Percentiles rank a stretch among this genome's conserved stretches.
Evolutionary conservation across 2,113 vertebrate genomes (phyloP).

Genomic region (Archilochus colubris): DNA sequence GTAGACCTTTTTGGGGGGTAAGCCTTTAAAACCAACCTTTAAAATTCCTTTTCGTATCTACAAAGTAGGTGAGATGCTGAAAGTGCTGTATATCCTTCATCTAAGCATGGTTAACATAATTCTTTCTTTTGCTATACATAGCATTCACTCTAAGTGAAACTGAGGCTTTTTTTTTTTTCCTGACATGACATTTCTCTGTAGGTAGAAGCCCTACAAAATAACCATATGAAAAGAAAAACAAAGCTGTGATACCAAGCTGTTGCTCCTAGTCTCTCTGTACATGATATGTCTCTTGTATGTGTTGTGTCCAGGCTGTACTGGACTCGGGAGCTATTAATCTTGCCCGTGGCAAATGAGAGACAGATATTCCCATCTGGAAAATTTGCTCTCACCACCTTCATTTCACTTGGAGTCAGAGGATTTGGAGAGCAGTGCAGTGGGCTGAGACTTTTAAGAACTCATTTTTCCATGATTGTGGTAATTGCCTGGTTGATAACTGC

Average conservation of each 20-base stretch:
- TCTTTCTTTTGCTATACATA: not conserved
- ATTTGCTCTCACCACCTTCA: slow-evolving; percentile 17
- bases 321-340: slow-evolving; percentile 59
- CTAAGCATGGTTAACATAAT: not conserved
- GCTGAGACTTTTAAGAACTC: slow-evolving; percentile 26
- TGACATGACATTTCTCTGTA: not conserved
- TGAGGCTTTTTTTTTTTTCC: not conserved
- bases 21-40: not conserved
- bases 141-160: not conserved
- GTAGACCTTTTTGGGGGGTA: not conserved
- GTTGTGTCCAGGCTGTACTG: slow-evolving; percentile 51
- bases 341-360: slow-evolving; percentile 60
- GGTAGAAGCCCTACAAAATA: not conserved
- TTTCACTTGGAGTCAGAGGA: slow-evolving; percentile 11
- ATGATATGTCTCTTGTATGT: not conserved
- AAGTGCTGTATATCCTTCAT: not conserved
- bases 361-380: slow-evolving; percentile 76
- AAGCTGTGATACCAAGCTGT: not conserved
- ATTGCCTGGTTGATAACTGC: slow-evolving; percentile 37
- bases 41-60: not conserved
- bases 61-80: not conserved
- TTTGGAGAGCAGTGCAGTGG: slow-evolving; percentile 25
- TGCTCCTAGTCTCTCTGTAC: not conserved
- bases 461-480: slow-evolving; percentile 21
- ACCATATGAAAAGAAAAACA: not conserved